These are phyloP conservation scores for Laodelphax striatellus DNA, from an alignment of 1,140 invertebrate species.

Conservation along the genomic window DNA sequence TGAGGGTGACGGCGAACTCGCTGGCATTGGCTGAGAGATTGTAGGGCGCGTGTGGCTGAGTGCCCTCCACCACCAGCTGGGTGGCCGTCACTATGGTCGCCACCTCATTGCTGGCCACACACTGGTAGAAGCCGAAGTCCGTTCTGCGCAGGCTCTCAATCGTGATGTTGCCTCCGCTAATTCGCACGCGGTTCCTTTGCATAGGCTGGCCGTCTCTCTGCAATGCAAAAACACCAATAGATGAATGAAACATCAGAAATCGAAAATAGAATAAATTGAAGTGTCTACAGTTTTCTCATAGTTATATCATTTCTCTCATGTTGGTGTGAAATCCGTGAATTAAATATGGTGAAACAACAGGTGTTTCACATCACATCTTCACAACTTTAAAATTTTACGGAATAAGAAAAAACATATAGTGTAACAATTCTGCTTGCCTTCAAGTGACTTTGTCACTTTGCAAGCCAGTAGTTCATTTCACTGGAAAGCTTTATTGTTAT, in stretches of 20 bases:
- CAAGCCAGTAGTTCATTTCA: too few species aligned
- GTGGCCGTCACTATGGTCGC: constrained; percentile 83
- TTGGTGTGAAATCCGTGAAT: too few species aligned
- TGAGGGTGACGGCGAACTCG: constrained; percentile 77
- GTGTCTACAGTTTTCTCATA: too few species aligned
- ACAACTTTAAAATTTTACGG: too few species aligned
- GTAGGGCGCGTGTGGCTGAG: constrained; percentile 91
- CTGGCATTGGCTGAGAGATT: constrained; percentile 80
- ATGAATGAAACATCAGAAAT: neutral
- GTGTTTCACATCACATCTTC: too few species aligned
- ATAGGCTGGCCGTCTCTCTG: constrained; percentile 65
- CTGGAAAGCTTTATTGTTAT: too few species aligned
- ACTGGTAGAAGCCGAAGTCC: constrained; percentile 92
- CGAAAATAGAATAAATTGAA: too few species aligned
- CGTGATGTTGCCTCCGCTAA: constrained; percentile 78
- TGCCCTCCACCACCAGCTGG: constrained; percentile 87
- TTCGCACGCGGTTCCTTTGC: constrained; percentile 63
- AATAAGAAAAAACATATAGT: too few species aligned
- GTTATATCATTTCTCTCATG: too few species aligned
- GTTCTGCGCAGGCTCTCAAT: constrained; percentile 74
- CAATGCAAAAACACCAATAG: neutral
- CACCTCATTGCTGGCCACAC: constrained; percentile 87
- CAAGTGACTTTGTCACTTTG: too few species aligned
- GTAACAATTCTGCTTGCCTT: too few species aligned
- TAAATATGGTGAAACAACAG: too few species aligned